These are phyloP conservation scores for Manis pentadactyla DNA, from an alignment of 2,797 vertebrate genomes.

Conservation along the genomic window DNA sequence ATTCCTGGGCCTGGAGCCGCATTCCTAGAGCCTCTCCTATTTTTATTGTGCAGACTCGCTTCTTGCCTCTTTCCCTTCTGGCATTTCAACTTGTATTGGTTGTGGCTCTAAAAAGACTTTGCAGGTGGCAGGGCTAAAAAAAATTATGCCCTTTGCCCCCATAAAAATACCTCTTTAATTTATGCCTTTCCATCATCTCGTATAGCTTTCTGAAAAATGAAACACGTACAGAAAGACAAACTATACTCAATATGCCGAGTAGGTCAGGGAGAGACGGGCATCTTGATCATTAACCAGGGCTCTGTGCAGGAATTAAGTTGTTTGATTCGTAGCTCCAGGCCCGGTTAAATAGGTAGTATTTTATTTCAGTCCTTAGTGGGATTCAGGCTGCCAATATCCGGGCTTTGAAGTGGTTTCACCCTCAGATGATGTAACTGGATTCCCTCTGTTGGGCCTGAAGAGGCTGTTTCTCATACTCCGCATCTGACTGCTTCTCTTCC, in stretches of 20 bases:
- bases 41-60: neutral
- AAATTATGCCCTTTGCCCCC: neutral
- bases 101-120: neutral
- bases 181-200: slow-evolving; percentile 57
- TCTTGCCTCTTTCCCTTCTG: neutral
- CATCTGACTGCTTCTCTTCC: neutral
- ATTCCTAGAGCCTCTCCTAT: neutral
- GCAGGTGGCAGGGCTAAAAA: slow-evolving; percentile 60
- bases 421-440: slow-evolving; percentile 85
- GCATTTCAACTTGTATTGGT: neutral
- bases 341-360: slow-evolving; percentile 84
- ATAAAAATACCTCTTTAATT: slow-evolving; percentile 61
- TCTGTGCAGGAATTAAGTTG: slow-evolving; percentile 79
- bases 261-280: slow-evolving; percentile 34
- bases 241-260: neutral
- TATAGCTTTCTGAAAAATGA: slow-evolving; percentile 61
- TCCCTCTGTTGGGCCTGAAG: slow-evolving; percentile 76
- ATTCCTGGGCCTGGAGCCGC: neutral
- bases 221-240: slow-evolving; percentile 5
- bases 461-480: slow-evolving; percentile 49
- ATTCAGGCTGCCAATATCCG: slow-evolving; percentile 82
- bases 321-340: slow-evolving; percentile 78
- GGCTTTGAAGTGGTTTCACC: slow-evolving; percentile 85
- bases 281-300: slow-evolving; percentile 76
- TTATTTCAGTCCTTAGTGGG: slow-evolving; percentile 81